phyloP scores from a whole-genome alignment of 64 coral and sea anemone species.

The Montipora sp. region DNA sequence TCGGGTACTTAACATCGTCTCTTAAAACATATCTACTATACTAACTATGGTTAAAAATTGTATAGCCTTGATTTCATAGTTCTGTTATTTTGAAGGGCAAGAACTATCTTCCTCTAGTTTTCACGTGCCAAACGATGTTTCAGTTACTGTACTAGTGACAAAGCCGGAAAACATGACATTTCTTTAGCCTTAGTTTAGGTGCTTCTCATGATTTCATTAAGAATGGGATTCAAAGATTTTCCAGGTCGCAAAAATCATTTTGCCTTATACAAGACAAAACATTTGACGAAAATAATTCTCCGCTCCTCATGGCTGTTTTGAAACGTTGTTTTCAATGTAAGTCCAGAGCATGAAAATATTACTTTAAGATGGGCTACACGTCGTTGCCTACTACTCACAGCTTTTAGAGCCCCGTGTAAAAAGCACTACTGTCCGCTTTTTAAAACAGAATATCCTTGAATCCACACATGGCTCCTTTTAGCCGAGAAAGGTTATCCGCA shows the following conservation, averaged over 20 bases:
- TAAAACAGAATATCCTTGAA: not conserved
- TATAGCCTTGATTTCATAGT: too few species aligned
- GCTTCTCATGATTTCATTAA: too few species aligned
- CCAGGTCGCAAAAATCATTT: not conserved
- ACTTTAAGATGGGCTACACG: not conserved
- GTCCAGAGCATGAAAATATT: not conserved
- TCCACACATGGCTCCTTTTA: not conserved
- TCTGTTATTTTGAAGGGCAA: too few species aligned
- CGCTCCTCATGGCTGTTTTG: not conserved
- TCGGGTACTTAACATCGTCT: not conserved
- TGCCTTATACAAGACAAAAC: not conserved
- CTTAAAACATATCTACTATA: too few species aligned
- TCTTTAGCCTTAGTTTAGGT: too few species aligned
- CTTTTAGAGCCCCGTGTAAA: not conserved
- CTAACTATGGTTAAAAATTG: too few species aligned
- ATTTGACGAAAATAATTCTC: not conserved
- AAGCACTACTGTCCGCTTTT: not conserved
- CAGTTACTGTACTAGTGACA: too few species aligned
- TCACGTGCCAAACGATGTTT: too few species aligned
- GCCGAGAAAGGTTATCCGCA: not conserved
- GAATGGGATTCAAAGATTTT: too few species aligned
- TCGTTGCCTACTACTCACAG: not conserved
- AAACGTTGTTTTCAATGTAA: not conserved
- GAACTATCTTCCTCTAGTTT: too few species aligned
- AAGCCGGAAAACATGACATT: too few species aligned